Evolutionary conservation across 2,888 invertebrate species (phyloP).

Genomic region (Mechanitis mazaeus): DNA sequence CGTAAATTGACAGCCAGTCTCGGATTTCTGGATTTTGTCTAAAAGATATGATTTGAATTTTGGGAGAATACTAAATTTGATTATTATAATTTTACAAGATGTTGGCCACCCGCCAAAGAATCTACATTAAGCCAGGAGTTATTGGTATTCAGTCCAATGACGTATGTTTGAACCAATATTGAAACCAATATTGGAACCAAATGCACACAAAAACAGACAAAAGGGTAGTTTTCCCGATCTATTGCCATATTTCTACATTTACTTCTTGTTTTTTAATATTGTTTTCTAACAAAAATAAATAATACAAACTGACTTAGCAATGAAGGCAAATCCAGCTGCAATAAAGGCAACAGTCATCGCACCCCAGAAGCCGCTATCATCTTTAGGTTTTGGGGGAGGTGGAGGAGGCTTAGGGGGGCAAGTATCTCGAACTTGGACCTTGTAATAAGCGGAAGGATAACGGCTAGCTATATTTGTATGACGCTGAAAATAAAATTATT

Average conservation of each 20-base stretch:
- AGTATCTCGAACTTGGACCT: constrained; percentile 40
- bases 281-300: background rate
- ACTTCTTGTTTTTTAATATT: no score
- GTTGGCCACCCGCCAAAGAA: no score
- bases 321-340: constrained; percentile 47
- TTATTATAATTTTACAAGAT: no score
- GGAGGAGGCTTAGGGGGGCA: constrained; percentile 45
- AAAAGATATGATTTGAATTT: background rate
- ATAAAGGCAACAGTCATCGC: constrained; percentile 41
- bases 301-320: constrained; percentile 48
- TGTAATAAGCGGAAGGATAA: constrained; percentile 30
- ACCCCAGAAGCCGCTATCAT: constrained; percentile 52
- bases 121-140: no score
- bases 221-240: no score
- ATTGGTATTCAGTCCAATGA: no score
- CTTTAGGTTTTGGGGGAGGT: constrained; percentile 48
- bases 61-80: no score
- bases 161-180: no score
- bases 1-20: constrained; percentile 77
- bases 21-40: constrained; percentile 75
- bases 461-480: constrained; percentile 32
- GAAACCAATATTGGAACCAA: no score
- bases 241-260: no score
- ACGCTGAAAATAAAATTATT: constrained; percentile 30
- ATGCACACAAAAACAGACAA: no score